Percentiles rank a stretch among this genome's conserved stretches.
Evolutionary conservation across 2,113 vertebrate species (phyloP).

Genomic region (Oreochromis niloticus): DNA sequence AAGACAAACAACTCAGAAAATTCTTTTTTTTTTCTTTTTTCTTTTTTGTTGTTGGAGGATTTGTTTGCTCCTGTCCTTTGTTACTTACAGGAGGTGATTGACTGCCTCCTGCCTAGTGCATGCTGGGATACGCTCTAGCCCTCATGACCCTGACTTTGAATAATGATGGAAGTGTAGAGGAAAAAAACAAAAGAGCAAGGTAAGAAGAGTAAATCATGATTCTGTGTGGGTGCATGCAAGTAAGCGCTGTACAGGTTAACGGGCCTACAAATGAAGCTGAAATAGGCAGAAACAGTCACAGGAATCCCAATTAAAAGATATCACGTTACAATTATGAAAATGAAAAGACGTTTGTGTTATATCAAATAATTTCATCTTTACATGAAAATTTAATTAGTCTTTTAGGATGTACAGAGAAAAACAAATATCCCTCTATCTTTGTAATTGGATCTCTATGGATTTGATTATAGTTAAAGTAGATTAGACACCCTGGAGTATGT

Average conservation of each 20-base stretch:
- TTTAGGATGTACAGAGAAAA: conserved; percentile 67
- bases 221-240: not conserved
- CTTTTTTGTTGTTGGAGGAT: not conserved
- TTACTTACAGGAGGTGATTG: not conserved
- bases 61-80: not conserved
- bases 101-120: conserved; percentile 11
- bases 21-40: rapidly evolving
- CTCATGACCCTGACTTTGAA: not conserved
- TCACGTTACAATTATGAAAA: conserved; percentile 64
- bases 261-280: not conserved
- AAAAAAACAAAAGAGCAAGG: not conserved
- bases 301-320: conserved; percentile 44
- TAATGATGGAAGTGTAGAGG: not conserved
- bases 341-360: conserved; percentile 68
- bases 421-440: conserved; percentile 72
- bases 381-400: conserved; percentile 74
- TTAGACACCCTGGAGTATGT: conserved; percentile 55
- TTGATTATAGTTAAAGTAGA: conserved; percentile 71
- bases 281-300: conserved; percentile 24
- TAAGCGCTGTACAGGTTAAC: not conserved
- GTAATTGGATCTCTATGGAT: conserved; percentile 73
- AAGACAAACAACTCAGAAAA: not conserved
- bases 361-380: conserved; percentile 70
- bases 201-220: not conserved
- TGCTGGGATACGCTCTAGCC: not conserved